Evolutionary conservation across 2,113 vertebrate species (phyloP), one percentile per base, ranked within the genome.

Genomic region (Neolamprologus devosi): DNA sequence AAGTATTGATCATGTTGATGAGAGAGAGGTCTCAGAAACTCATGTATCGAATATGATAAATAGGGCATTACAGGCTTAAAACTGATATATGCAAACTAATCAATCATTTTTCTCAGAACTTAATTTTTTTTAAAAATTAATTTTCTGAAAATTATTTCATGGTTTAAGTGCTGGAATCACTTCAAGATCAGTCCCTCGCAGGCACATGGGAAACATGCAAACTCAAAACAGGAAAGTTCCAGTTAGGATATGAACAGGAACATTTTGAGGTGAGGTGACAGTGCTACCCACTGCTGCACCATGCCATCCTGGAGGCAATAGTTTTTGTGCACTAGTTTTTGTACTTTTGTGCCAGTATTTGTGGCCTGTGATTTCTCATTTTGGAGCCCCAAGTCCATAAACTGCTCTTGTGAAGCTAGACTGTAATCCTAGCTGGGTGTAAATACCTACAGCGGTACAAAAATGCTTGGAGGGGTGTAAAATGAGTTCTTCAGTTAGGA

Each of bases 61-160:
- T n/a, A 60, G 26, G 57, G 57, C 28, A 60, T 60, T 1, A 60
- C 33, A 10, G 57, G 5, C 0, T 60, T 60, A 35, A 63, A 63
- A 63, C 6, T 63, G 30, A 63, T 63, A 7, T 63, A n/a, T 12
- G 58, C 30, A 63, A 63, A 63, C 30, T n/a, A 63, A 60, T 55
- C 17, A 51, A 51, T 57, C 7, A 16, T 5, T 58, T 28, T 58
- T 28, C 13, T 28, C 23, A 57, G 23, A 53, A 53, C 19, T 53
- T 11, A 53, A 51, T n/a, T 53, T 9, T n/a, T 8, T 9, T 0
- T 0, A 2, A 6, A 42, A 7, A 47, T 3, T 47, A 1, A 47
- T 47, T 54, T 55, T 30, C 30, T n/a, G 30, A 11, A 63, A 63
- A 63, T 63, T 1, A 63, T n/a, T 8, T 63, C 30, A 63, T 35